A percentile compares a stretch with the other conserved stretches of the same genome.
Conservation (phyloP, 2,113 vertebrate genomes). For the Cavia porcellus region DNA sequence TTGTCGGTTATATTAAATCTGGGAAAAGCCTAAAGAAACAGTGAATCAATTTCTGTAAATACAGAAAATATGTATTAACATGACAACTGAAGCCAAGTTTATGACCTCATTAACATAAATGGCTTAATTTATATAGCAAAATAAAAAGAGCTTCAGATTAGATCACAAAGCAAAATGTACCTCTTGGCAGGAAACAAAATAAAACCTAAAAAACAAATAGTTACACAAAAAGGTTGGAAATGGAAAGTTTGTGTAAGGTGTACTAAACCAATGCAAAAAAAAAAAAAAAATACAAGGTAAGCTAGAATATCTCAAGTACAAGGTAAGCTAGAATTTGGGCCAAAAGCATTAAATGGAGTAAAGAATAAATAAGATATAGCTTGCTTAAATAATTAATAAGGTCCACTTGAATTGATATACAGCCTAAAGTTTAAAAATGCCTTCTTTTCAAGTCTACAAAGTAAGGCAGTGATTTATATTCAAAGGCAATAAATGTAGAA, state of each 20-base stretch:
- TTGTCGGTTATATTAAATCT: background rate
- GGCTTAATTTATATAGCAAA: background rate
- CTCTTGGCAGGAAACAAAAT: background rate
- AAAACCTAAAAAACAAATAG: background rate
- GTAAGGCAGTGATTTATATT: background rate
- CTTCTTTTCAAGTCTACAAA: background rate
- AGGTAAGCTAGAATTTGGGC: constrained; percentile 43
- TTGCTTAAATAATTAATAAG: constrained; percentile 59
- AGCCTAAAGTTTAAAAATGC: constrained; percentile 46
- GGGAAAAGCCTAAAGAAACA: background rate
- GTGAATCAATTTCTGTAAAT: background rate
- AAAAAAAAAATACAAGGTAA: background rate
- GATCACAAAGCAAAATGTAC: constrained; percentile 3
- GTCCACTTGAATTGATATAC: background rate
- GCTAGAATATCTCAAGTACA: background rate
- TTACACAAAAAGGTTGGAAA: background rate
- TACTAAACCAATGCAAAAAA: background rate
- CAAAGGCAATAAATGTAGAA: background rate
- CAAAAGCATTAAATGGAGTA: constrained; percentile 45
- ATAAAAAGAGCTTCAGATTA: constrained; percentile 3
- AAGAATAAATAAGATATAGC: constrained; percentile 54
- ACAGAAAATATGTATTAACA: constrained; percentile 10
- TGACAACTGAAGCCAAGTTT: background rate
- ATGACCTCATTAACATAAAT: background rate
- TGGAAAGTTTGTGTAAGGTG: background rate